Percentiles rank a stretch among this genome's conserved stretches.
Evolutionary conservation across 2,888 invertebrate species (phyloP).

Genomic region (Cheilosia pagana): DNA sequence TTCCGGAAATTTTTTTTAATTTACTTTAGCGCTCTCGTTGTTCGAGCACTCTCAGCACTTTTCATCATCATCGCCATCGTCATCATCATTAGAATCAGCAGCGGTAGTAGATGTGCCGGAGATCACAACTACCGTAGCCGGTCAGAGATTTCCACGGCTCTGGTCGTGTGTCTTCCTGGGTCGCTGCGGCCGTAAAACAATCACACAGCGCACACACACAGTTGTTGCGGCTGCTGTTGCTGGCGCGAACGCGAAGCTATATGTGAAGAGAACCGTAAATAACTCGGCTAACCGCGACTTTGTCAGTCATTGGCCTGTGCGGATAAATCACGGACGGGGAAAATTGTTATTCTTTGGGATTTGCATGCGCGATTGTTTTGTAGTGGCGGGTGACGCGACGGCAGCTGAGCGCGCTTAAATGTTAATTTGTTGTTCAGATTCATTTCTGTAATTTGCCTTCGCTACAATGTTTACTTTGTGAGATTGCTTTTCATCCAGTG

Average conservation of each 20-base stretch:
- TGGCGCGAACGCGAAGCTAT: constrained; percentile 9
- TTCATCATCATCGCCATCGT: constrained; percentile 58
- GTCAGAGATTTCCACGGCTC: constrained; percentile 70
- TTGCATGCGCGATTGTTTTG: constrained; percentile 56
- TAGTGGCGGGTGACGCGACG: background rate
- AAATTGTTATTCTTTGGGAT: constrained; percentile 53
- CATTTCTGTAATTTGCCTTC: constrained; percentile 67
- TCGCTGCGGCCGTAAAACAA: constrained; percentile 58
- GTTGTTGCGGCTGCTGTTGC: constrained; percentile 13
- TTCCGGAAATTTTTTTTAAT: constrained; percentile 63
- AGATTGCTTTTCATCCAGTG: constrained; percentile 56
- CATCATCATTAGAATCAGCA: constrained; percentile 62
- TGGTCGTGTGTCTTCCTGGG: constrained; percentile 73
- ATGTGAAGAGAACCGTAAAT: constrained; percentile 66
- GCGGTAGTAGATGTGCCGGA: constrained; percentile 60
- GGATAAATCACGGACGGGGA: constrained; percentile 69
- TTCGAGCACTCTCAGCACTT: constrained; percentile 60
- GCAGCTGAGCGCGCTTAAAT: constrained; percentile 52
- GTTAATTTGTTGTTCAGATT: constrained; percentile 66
- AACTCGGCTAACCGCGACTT: constrained; percentile 73
- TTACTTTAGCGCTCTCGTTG: constrained; percentile 41
- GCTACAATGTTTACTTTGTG: constrained; percentile 66
- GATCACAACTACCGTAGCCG: constrained; percentile 75
- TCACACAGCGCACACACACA: constrained; percentile 49
- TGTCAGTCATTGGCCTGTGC: constrained; percentile 73